These are phyloP conservation scores for Platycnemis pennipes DNA, from an alignment of 2,888 invertebrate species.

Conservation along the genomic window DNA sequence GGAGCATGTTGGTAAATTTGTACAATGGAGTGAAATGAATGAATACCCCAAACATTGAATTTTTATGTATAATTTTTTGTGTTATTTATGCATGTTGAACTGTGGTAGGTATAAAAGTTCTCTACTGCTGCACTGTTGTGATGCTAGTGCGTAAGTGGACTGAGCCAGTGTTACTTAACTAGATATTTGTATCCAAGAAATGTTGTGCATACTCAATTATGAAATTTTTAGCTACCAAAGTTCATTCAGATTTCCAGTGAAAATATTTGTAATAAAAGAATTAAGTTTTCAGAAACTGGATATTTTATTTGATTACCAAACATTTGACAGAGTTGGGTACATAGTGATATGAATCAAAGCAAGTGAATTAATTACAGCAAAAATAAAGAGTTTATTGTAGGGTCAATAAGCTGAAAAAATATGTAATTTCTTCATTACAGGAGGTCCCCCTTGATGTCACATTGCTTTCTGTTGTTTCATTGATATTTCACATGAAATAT, in stretches of 20 bases:
- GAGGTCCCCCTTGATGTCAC: no score
- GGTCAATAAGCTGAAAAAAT: no score
- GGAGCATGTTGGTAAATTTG: no score
- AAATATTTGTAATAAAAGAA: constrained; percentile 1
- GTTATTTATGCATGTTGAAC: neutral
- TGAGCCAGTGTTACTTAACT: neutral
- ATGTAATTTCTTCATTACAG: no score
- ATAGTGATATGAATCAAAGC: no score
- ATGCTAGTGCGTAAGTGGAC: neutral
- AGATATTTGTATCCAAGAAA: neutral
- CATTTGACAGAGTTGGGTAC: no score
- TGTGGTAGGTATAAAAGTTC: neutral
- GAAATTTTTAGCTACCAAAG: neutral
- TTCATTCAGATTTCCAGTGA: neutral
- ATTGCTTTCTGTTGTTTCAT: no score
- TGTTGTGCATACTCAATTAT: neutral
- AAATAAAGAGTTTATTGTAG: no score
- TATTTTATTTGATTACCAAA: neutral
- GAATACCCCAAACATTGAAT: neutral
- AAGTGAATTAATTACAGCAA: no score
- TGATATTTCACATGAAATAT: no score
- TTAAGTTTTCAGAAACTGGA: neutral
- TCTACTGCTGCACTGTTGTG: neutral
- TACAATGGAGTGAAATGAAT: neutral
- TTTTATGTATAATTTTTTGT: neutral